Evolutionary conservation across 2,797 vertebrate species (phyloP), one percentile per base, ranked within the genome.

Genomic region (Graptemys geographica): DNA sequence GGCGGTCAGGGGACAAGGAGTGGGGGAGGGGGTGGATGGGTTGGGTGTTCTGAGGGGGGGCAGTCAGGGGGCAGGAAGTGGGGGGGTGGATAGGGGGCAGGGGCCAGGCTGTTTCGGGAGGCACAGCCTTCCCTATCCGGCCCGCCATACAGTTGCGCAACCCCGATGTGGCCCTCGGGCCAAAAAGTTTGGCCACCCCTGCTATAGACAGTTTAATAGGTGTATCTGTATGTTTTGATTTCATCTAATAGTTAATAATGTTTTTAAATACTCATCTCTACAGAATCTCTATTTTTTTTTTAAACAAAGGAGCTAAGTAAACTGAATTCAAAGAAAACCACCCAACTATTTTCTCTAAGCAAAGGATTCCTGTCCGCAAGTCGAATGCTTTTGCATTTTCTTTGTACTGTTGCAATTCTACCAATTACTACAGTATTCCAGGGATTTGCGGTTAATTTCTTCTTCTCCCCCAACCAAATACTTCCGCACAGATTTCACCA

Each of bases 381-480:
- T 44, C 79, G 21, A 57, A 37, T 72, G 12, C 0, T 21, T 31
- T 2, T 23, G 8, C 3, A 11, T n/a, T 47, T 8, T 55, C 21
- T 52, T 69, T 4, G 1, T 1, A 9, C 1, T 57, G 59, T 13
- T 15, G 23, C 74, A 74, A 3, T 5, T 79, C 59, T 4, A 28
- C 11, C 23, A 2, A 1, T 5, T 82, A 23, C 4, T 52, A 19
- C 12, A 65, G 10, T 25, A 8, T 59, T 49, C 19, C 4, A 3
- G 1, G 53, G 44, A 33, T 72, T 7, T 25, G 33, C 4, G 19
- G 41, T 1, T 44, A 7, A 79, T 47, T 69, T 11, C 37, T 44
- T 27, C 15, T 27, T 55, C 56, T 57, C 25, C 31, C 19, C 8
- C 9, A 18, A 21, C 5, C 11, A 49, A 8, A 59, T 7, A 47